Evolutionary conservation across 2,113 vertebrate species (phyloP), one percentile per base, ranked within the genome.

Genomic region (Meriones unguiculatus): DNA sequence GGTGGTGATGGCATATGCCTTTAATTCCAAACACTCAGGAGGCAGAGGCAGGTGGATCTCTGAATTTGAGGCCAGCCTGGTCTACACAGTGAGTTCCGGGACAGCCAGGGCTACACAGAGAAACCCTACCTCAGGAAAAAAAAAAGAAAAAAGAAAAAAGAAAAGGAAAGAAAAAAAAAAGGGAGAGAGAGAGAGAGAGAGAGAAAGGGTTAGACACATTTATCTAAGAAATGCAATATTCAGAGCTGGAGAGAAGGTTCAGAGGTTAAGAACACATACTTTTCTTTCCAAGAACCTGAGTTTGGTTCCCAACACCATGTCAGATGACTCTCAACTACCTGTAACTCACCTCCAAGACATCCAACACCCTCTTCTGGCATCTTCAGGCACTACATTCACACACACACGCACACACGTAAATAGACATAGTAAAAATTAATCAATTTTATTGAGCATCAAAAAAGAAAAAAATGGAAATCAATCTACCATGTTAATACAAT

Each of bases 141-240:
- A 93, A 93, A 82, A 90, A 89, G 77, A 5, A 67, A 89, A 76
- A 57, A 91, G 5, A 46, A 5, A 46, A 46, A 46, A 46, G 46
- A 5, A 46, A 46, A 46, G 46, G 5, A 46, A 46, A 46, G 5
- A 46, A 46, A 46, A 4, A 4, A 46, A 46, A 46, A 5, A 46
- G 46, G 5, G 5, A 46, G 46, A 46, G 46, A 46, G 46, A 46
- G 46, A 46, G 5, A 46, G 46, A 5, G 5, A 46, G 5, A 46
- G 5, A 46, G 5, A 73, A 69, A 84, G 38, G 25, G 41, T 25
- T 7, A 87, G 52, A 46, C 82, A 75, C 52, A 13, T 93, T 95
- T 80, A 81, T 87, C 52, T 30, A 59, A 96, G 50, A 86, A 76
- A 96, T 72, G 50, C 50, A 94, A 85, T 30, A 91, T 91, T 6